A percentile compares a stretch with the other conserved stretches of the same genome.
These are phyloP conservation scores for Macroramphosus scolopax DNA, from an alignment of 2,797 vertebrate species.

Conservation along the genomic window DNA sequence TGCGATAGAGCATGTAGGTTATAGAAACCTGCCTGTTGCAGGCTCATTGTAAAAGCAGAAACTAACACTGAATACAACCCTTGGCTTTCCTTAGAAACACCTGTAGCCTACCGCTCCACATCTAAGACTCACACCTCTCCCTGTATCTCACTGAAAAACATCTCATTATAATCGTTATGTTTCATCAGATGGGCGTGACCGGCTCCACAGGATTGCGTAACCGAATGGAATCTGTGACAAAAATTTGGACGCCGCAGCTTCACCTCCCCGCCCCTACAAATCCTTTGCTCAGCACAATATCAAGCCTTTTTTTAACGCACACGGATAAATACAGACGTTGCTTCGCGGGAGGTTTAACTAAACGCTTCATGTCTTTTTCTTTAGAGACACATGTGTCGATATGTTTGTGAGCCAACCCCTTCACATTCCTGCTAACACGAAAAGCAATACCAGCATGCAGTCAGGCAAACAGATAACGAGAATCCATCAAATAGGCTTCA, in stretches of 20 bases:
- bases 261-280: slow-evolving; percentile 35
- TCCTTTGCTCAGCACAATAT: slow-evolving; percentile 52
- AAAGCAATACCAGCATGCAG: slow-evolving; percentile 5
- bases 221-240: slow-evolving; percentile 27
- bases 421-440: slow-evolving; percentile 4
- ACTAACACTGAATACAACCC: too few relatives aligned
- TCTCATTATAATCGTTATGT: too few relatives aligned
- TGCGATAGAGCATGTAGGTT: slow-evolving; percentile 45
- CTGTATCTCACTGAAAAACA: too few relatives aligned
- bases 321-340: slow-evolving; percentile 17
- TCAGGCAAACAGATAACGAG: slow-evolving; percentile 6
- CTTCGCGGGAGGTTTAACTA: slow-evolving; percentile 13
- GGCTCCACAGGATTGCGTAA: too few relatives aligned
- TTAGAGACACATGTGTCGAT: slow-evolving; percentile 7
- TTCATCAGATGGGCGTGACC: too few relatives aligned
- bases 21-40: too few relatives aligned
- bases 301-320: slow-evolving; percentile 21
- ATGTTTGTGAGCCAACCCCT: not conserved
- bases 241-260: slow-evolving; percentile 38
- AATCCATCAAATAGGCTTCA: slow-evolving; percentile 12
- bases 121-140: too few relatives aligned
- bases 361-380: slow-evolving; percentile 12
- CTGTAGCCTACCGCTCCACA: too few relatives aligned
- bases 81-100: too few relatives aligned
- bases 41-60: too few relatives aligned